Conservation (phyloP, 2,797 vertebrate species). For the Coluber constrictor region DNA sequence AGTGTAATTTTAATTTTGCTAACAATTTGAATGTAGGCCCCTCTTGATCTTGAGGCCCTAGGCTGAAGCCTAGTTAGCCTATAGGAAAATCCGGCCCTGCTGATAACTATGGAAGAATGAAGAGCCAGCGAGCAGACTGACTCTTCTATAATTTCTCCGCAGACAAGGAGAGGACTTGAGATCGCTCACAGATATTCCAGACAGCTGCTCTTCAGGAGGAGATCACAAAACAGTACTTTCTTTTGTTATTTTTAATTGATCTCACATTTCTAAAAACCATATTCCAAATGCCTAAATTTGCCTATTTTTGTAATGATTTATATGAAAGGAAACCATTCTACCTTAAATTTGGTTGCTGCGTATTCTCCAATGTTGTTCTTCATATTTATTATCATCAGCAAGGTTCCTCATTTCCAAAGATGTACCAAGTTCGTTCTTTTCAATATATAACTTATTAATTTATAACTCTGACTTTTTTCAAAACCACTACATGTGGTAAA, state of each 20-base stretch:
- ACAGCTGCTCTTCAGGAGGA: neutral
- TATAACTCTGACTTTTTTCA: neutral
- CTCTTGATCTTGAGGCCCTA: no score
- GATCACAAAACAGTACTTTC: neutral
- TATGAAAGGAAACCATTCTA: no score
- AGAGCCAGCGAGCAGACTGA: neutral
- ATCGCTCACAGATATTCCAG: neutral
- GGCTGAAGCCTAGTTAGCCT: no score
- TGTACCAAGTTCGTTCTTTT: neutral
- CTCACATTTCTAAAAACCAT: no score
- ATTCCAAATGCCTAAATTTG: no score
- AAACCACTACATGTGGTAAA: neutral
- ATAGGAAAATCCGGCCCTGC: no score
- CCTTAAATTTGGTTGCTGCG: no score
- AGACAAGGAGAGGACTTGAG: neutral
- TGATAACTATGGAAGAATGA: neutral
- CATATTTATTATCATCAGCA: no score
- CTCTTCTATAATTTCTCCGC: neutral
- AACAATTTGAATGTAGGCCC: no score
- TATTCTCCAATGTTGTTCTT: no score
- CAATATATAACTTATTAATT: neutral
- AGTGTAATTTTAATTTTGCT: no score
- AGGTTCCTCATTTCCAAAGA: neutral
- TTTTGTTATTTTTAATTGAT: neutral
- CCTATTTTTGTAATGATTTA: no score